Evolutionary conservation across 2,888 invertebrate species (phyloP), one percentile per base, ranked within the genome.

Genomic region (Palloptera scutellata): DNA sequence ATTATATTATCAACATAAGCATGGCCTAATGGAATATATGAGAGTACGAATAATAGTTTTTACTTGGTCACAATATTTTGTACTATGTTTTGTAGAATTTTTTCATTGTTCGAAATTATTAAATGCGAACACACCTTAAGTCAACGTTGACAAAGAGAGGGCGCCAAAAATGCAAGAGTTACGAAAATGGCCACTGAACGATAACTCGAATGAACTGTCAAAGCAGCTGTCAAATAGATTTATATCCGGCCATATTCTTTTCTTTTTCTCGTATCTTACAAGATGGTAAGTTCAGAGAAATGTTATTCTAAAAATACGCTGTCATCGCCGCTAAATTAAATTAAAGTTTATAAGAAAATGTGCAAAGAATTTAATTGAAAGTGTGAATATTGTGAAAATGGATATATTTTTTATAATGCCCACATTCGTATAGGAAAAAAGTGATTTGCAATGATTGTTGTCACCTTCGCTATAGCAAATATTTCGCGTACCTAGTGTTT

Each of bases 221-320:
- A 70, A 68, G 53, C 20, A 58, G 54, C 54, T 77, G 79, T 75
- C 76, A 77, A 74, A 70, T 67, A 64, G 40, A 45, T 64, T 74
- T 75, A 78, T 78, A 78, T 76, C 78, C 75, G 76, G 76, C 67
- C 74, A 72, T 77, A 76, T 78, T 80, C 75, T 81, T 79, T 79
- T 79, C 79, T 79, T 83, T 81, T 81, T 78, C 77, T 77, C 77
- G 79, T 79, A 80, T 79, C 82, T 80, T 80, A 78, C 81, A 85
- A 84, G 81, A 86, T 86, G 85, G 85, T 86, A 83, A 84, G 85
- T 82, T 72, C 70, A 76, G 60, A 70, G 66, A 72, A 66, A 70
- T 74, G 70, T 75, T 70, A 70, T 45, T 69, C 67, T 52, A 63
- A 61, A 75, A 81, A 81, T 75, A 76, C 76, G 70, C 66, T 77